Evolutionary conservation across 2,113 vertebrate genomes (phyloP).

Genomic region (Rhineura floridana): DNA sequence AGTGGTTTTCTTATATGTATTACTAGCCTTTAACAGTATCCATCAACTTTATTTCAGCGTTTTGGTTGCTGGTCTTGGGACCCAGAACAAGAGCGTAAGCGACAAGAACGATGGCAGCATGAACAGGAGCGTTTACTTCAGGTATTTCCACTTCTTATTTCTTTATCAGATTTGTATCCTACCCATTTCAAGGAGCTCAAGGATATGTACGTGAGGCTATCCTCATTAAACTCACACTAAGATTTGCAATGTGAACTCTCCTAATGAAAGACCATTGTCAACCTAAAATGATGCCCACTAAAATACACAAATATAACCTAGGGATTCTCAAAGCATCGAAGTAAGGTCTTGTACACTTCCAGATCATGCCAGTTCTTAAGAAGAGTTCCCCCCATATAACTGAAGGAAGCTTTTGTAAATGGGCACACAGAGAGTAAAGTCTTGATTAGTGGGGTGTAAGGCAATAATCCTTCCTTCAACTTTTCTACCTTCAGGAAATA

Average conservation of each 20-base stretch:
- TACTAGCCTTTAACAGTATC: slow-evolving; percentile 56
- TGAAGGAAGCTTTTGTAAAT: not conserved
- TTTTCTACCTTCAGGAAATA: no score
- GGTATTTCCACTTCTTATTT: slow-evolving; percentile 71
- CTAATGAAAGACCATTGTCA: not conserved
- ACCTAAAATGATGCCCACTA: not conserved
- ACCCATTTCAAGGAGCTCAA: not conserved
- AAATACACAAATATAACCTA: not conserved
- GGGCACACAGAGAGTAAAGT: not conserved
- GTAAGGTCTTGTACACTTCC: not conserved
- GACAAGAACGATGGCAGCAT: slow-evolving; percentile 95
- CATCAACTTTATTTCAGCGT: slow-evolving; percentile 74
- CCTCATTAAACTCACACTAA: no score
- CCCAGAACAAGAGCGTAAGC: slow-evolving; percentile 94
- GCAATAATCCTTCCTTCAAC: not conserved
- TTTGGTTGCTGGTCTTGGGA: slow-evolving; percentile 93
- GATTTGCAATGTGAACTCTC: not conserved
- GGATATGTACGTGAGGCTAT: not conserved
- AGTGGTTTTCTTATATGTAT: not conserved
- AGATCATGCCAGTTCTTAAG: not conserved
- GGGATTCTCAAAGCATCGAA: not conserved
- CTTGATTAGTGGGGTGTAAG: not conserved
- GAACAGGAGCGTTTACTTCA: slow-evolving; percentile 96
- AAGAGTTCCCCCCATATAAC: not conserved
- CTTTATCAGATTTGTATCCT: no score